Percentiles rank a stretch among this genome's conserved stretches.
These are phyloP conservation scores for Nezara viridula DNA, from an alignment of 2,888 invertebrate genomes.

Conservation along the genomic window DNA sequence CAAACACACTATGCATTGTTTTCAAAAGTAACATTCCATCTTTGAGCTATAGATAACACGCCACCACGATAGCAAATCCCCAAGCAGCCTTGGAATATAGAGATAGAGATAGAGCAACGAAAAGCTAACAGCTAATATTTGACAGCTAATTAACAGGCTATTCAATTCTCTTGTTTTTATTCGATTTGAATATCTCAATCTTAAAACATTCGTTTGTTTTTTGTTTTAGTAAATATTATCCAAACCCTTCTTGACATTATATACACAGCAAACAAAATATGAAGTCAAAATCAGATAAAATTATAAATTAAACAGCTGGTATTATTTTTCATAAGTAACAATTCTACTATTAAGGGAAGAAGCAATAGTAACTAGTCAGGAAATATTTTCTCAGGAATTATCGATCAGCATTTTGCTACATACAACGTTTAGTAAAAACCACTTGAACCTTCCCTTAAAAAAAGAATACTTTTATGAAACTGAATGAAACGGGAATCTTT, in stretches of 20 bases:
- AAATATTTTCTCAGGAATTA: no score
- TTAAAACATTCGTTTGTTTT: background rate
- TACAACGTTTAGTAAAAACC: no score
- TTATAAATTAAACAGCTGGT: background rate
- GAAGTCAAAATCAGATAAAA: background rate
- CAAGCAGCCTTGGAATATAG: background rate
- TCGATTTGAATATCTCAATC: background rate
- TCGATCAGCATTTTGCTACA: no score
- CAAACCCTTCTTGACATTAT: no score
- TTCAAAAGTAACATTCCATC: background rate
- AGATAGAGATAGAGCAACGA: background rate
- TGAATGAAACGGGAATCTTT: no score
- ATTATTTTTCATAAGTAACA: no score
- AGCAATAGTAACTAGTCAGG: no score
- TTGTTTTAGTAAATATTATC: no score
- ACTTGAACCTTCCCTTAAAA: no score
- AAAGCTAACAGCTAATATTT: slow-evolving; percentile 2
- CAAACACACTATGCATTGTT: background rate
- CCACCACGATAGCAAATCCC: background rate
- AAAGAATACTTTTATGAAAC: no score
- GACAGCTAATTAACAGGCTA: background rate
- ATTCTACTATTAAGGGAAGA: no score
- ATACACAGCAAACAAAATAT: no score
- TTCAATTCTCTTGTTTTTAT: background rate
- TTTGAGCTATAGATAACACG: background rate